These are phyloP conservation scores for Neodiprion fabricii DNA, from an alignment of 1,140 invertebrate species.

Conservation along the genomic window DNA sequence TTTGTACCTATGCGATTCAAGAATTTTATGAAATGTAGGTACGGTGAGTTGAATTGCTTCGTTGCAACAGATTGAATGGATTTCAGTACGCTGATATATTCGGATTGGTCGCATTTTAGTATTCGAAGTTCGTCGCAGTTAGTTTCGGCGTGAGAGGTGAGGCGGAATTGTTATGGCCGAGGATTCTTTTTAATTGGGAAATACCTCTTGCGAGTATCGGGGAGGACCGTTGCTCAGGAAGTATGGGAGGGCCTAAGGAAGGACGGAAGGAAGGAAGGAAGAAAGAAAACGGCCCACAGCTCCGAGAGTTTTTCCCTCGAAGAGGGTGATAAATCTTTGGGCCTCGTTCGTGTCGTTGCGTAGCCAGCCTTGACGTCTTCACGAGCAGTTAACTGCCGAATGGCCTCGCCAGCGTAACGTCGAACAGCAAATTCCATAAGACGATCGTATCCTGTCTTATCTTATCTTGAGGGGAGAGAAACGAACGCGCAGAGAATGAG, in stretches of 20 bases:
- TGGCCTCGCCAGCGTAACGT: constrained; percentile 27
- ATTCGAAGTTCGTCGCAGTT: neutral
- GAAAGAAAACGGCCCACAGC: constrained; percentile 17
- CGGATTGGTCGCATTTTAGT: neutral
- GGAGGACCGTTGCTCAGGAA: too few relatives aligned
- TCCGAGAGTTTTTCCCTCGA: neutral
- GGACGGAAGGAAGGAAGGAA: neutral
- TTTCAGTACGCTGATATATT: too few relatives aligned
- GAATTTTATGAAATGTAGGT: too few relatives aligned
- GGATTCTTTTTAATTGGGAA: neutral
- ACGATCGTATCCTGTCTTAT: constrained; percentile 34
- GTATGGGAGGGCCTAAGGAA: neutral
- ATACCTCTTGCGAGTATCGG: neutral
- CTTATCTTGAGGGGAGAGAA: constrained; percentile 24
- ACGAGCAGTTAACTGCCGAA: constrained; percentile 42
- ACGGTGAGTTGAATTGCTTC: too few relatives aligned
- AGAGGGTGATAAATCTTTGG: constrained; percentile 30
- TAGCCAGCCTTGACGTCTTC: constrained; percentile 35
- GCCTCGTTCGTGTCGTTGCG: constrained; percentile 19
- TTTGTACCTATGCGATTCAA: too few relatives aligned
- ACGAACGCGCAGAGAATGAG: neutral
- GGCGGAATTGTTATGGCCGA: neutral
- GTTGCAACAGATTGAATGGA: too few relatives aligned
- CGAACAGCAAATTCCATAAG: constrained; percentile 35
- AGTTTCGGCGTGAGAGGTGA: neutral